A percentile compares a stretch with the other conserved stretches of the same genome.
phyloP scores from a whole-genome alignment of 2,113 vertebrate species.

The Xiphophorus hellerii region DNA sequence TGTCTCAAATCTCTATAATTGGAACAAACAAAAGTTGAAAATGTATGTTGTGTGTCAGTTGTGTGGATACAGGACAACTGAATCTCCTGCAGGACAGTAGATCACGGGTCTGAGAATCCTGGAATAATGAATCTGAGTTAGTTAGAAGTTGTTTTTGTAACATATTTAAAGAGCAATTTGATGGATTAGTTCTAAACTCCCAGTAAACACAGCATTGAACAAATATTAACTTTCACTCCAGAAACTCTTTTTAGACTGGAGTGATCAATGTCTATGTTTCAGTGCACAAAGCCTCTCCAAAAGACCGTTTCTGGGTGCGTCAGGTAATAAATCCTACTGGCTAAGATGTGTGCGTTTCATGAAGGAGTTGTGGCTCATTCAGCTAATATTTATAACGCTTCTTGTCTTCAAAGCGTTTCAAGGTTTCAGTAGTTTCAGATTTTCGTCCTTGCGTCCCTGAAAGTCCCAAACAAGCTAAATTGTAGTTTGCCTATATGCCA shows the following conservation, averaged over 20 bases:
- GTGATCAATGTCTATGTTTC: background rate
- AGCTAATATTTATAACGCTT: conserved; percentile 42
- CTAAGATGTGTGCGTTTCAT: background rate
- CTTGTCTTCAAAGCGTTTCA: conserved; percentile 61
- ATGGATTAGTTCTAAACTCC: no score
- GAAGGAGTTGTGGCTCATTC: conserved; percentile 28
- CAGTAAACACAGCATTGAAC: background rate
- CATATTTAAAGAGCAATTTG: background rate
- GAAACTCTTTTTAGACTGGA: background rate
- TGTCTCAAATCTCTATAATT: background rate
- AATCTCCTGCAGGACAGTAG: no score
- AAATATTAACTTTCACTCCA: background rate
- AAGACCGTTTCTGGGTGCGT: background rate
- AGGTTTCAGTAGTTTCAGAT: conserved; percentile 61
- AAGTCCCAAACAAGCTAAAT: conserved; percentile 62
- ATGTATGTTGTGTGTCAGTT: no score
- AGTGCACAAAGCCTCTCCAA: background rate
- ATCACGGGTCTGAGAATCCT: no score
- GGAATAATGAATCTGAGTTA: background rate
- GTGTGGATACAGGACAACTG: no score
- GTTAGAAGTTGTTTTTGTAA: background rate
- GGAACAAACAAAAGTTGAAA: background rate
- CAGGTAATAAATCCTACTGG: background rate
- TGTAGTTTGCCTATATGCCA: conserved; percentile 66
- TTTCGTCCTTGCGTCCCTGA: conserved; percentile 49